Evolutionary conservation across 2,113 vertebrate genomes (phyloP).

Genomic region (cat (Felis catus)): DNA sequence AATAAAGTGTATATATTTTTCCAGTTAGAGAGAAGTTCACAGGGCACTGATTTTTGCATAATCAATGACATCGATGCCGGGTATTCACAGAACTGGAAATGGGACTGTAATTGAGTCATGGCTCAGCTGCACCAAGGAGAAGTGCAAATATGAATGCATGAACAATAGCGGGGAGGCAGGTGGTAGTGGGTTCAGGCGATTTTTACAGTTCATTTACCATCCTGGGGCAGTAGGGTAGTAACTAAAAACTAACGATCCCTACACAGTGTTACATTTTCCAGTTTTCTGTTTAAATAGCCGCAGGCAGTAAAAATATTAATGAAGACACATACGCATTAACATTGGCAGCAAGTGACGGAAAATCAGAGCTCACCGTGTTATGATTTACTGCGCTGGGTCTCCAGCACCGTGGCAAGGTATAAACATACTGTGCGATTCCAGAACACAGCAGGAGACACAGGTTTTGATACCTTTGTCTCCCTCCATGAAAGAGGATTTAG

Average conservation of each 20-base stretch:
- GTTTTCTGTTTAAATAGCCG: conserved; percentile 81
- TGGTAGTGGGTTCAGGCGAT: conserved; percentile 82
- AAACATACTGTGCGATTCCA: background rate
- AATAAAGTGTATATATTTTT: conserved; percentile 77
- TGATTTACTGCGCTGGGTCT: conserved; percentile 57
- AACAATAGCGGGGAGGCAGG: conserved; percentile 83
- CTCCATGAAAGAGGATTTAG: conserved; percentile 35
- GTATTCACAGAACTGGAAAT: conserved; percentile 63
- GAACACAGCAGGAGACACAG: conserved; percentile 50
- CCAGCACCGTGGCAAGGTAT: background rate
- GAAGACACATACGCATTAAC: conserved; percentile 78
- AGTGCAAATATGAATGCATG: conserved; percentile 85
- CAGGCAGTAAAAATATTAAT: conserved; percentile 84
- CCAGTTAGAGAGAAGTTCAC: conserved; percentile 50
- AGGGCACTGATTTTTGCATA: conserved; percentile 67
- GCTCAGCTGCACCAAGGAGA: conserved; percentile 83
- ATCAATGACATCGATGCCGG: conserved; percentile 72
- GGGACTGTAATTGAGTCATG: conserved; percentile 75
- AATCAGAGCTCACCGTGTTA: conserved; percentile 48
- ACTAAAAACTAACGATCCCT: conserved; percentile 85
- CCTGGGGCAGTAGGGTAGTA: conserved; percentile 79
- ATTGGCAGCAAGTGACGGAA: conserved; percentile 69
- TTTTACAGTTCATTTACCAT: conserved; percentile 86
- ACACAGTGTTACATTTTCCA: conserved; percentile 75
- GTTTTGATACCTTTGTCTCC: conserved; percentile 53